Evolutionary conservation across 2,113 vertebrate species (phyloP).

Genomic region (Passer domesticus): DNA sequence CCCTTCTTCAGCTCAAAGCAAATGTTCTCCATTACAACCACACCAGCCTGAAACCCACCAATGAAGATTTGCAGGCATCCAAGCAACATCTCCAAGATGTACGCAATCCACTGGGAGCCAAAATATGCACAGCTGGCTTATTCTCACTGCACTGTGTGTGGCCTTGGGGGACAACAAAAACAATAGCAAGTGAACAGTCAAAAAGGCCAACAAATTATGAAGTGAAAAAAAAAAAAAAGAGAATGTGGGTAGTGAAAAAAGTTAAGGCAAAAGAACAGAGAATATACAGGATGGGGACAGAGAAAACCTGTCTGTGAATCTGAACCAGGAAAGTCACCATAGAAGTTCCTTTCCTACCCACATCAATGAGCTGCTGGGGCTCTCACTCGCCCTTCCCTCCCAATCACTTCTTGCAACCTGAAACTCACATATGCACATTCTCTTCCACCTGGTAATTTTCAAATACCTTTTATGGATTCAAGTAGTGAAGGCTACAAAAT

Average conservation of each 20-base stretch:
- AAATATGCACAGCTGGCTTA: background rate
- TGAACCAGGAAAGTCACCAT: background rate
- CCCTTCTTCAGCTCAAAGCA: background rate
- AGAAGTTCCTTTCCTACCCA: background rate
- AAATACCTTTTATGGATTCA: background rate
- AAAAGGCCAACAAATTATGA: background rate
- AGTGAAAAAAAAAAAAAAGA: background rate
- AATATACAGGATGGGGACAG: background rate
- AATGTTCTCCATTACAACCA: background rate
- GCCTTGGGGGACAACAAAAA: background rate
- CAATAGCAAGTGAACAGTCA: background rate
- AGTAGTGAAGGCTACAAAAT: background rate
- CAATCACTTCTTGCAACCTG: background rate
- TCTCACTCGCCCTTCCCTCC: background rate
- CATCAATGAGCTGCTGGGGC: background rate
- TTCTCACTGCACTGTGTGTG: background rate
- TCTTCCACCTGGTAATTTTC: background rate
- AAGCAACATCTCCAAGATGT: accelerated
- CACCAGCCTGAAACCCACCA: background rate
- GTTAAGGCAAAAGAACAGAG: background rate
- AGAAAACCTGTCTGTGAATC: background rate
- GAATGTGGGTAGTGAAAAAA: background rate
- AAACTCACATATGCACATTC: background rate
- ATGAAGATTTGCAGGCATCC: background rate
- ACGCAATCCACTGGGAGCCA: background rate